These are phyloP conservation scores for Campoplex capitator DNA, from an alignment of 2,888 invertebrate species.

Conservation along the genomic window DNA sequence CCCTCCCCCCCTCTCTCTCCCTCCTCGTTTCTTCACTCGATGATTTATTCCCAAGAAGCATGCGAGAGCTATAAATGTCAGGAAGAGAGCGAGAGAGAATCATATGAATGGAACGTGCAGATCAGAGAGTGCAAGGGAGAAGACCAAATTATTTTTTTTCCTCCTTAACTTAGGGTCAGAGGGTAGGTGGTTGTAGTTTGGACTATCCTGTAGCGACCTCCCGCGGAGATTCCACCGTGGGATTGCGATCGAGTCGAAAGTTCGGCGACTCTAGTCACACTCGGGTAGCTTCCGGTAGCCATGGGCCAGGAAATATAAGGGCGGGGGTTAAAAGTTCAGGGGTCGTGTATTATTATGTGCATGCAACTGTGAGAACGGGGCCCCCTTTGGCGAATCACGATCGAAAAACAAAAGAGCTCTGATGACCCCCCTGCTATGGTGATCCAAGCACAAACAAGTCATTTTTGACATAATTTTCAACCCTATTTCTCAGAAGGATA, in stretches of 20 bases:
- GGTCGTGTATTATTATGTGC: not conserved
- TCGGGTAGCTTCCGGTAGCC: slow-evolving; percentile 57
- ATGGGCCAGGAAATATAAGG: slow-evolving; percentile 22
- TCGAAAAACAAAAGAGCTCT: slow-evolving; percentile 74
- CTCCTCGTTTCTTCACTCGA: slow-evolving; percentile 73
- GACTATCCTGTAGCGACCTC: slow-evolving; percentile 81
- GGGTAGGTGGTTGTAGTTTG: slow-evolving; percentile 68
- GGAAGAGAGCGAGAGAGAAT: slow-evolving; percentile 37
- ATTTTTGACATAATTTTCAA: not conserved
- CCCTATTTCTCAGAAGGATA: not conserved
- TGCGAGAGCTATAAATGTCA: slow-evolving; percentile 24
- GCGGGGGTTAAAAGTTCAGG: not conserved
- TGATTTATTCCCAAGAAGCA: slow-evolving; percentile 81
- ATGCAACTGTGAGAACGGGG: slow-evolving; percentile 74
- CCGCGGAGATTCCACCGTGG: slow-evolving; percentile 83
- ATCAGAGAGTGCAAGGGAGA: slow-evolving; percentile 67
- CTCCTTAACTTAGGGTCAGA: not conserved
- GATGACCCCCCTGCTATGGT: slow-evolving; percentile 47
- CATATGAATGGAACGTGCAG: slow-evolving; percentile 42
- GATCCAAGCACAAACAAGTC: not conserved
- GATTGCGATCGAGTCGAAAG: slow-evolving; percentile 74
- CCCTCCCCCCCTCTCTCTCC: slow-evolving; percentile 61
- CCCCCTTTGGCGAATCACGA: slow-evolving; percentile 63
- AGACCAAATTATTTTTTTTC: slow-evolving; percentile 38
- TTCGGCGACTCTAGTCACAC: slow-evolving; percentile 61